Evolutionary conservation across 2,113 vertebrate genomes (phyloP), one percentile per base, ranked within the genome.

Genomic region (Nothobranchius furzeri): DNA sequence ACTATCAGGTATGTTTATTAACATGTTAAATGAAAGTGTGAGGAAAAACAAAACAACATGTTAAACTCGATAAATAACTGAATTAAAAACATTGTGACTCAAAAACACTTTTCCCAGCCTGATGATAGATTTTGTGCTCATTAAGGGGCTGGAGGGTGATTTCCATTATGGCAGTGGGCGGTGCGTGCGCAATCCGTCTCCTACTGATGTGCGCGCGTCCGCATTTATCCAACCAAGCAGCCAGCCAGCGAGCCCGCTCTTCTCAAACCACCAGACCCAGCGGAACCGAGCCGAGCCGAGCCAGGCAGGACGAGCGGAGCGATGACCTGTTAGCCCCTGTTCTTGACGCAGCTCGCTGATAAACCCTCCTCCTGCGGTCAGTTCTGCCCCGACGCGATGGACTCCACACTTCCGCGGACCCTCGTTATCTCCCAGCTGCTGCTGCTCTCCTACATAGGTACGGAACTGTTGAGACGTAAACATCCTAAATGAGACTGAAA

Each of bases 391-490:
- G 76, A 79, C 70, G 79, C 60, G 67, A 90, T 92, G 92, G 73
- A 85, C 59, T 52, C 62, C 52, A 30, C 30, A 30, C 35, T 71
- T 25, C 52, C 7, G 52, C 56, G 77, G 66, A 78, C 59, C 57
- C 51, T 66, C 4, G 7, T 85, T 45, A 50, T 86, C 70, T 82
- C 49, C 24, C 88, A 75, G 70, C 81, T 91, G 77, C 84, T 89
- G 35, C 69, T 91, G 48, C 50, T 92, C 71, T 77, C 79, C 63
- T 81, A 80, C 0, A 83, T 76, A 78, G 92, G 92, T 93, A 89
- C 87, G 91, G 75, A 81, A 57, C 45, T 20, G 36, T 1, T 4
- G 8, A 3, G 13, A 12, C 9, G 0, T 1, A 6, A 17, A 48
- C 6, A 45, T 2, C 10, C 37, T 40, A 9, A 9, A 40, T 40